Base-by-base conservation (phyloP, 2,797 vertebrate species). In the Dicrostonyx torquatus region DNA sequence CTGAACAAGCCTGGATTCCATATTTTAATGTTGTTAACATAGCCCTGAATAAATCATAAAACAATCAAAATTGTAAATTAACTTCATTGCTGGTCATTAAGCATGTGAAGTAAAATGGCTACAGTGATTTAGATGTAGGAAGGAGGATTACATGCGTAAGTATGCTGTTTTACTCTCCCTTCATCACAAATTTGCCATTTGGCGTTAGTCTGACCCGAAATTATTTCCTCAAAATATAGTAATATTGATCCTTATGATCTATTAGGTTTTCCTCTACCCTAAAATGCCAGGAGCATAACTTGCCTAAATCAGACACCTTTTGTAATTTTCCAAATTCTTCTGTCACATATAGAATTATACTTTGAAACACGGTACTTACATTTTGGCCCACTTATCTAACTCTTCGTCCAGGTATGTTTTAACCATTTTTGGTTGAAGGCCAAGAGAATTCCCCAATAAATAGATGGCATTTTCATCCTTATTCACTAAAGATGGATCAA, bases 301-400 rank as follows among this genome's bases (percentile, higher is more conserved):
- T 90, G 60, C 7, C 29, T 91, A 91, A 89, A 93, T 68, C 73
- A 92, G 60, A 93, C 10, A 88, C 72, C 5, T 22, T 34, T 7
- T 15, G 24, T 77, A 8, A 79, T 22, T 93, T 94, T 97, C 60
- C 6, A 78, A 93, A 88, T 82, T 85, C 37, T 91, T 89, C 2
- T 53, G 43, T 89, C 58, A 93, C n/a, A 91, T 80, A 0, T 45
- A 55, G 34, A 96, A 58, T 76, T 58, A 43, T 17, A 87, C 50
- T 14, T 95, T 91, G 88, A 89, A 91, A 87, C 64, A 45, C 26
- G 64, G 3, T 97, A 98, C 99, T 93, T 98, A 99, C 99, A n/a
- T 98, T 97, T 98, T 99, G 95, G 99, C 99, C 99, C 99, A 99
- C 90, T 99, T 99, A 75, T 99, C 99, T 96, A 99, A 97, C 93